phyloP scores from a whole-genome alignment of 2,888 invertebrate genomes.

The Strigamia transsilvanica region DNA sequence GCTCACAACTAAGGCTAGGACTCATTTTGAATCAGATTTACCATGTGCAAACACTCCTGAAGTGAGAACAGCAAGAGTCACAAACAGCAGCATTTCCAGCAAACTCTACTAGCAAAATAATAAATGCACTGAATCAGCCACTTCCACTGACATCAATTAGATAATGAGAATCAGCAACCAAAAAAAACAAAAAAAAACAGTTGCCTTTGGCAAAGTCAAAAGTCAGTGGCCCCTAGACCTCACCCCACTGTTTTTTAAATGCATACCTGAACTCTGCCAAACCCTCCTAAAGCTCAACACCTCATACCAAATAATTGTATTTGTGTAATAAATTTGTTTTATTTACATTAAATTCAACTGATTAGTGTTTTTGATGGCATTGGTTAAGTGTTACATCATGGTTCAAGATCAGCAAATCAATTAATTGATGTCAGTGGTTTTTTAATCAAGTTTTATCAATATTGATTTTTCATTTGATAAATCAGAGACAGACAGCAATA shows the following conservation, averaged over 20 bases:
- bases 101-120: neutral
- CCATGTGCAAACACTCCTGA: neutral
- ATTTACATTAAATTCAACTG: too few relatives aligned
- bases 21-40: neutral
- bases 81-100: neutral
- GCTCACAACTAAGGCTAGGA: neutral
- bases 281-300: neutral
- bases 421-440: neutral
- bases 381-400: neutral
- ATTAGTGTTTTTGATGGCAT: neutral
- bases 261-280: neutral
- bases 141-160: slow-evolving; percentile 8
- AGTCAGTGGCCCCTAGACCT: slow-evolving; percentile 3
- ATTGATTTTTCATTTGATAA: neutral
- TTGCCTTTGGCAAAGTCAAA: slow-evolving; percentile 8
- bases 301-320: neutral
- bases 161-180: neutral
- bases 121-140: neutral
- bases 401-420: neutral
- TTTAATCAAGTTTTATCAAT: neutral
- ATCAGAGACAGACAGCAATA: too few relatives aligned
- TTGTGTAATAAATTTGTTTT: too few relatives aligned
- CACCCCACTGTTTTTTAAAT: neutral
- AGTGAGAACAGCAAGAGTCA: neutral
- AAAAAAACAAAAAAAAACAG: neutral